Percentiles rank a stretch among this genome's conserved stretches.
Evolutionary conservation across 1,140 invertebrate species (phyloP).

Genomic region (Caenorhabditis inopinata): DNA sequence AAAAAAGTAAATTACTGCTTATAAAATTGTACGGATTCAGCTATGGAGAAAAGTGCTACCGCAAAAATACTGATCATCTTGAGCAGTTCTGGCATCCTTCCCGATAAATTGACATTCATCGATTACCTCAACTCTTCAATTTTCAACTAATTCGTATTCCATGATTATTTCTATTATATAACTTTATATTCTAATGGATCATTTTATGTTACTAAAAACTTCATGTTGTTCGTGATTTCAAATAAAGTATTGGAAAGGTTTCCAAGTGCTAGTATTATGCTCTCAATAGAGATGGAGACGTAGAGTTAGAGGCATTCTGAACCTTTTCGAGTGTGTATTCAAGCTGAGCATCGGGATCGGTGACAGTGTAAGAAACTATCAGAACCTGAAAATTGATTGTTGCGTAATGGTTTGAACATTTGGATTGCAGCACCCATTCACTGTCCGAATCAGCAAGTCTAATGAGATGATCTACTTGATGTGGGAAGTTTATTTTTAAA

Average conservation of each 20-base stretch:
- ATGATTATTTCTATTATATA: no score
- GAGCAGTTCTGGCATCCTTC: slow-evolving; percentile 41
- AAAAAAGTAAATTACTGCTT: not conserved
- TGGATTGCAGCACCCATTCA: no score
- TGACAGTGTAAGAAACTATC: not conserved
- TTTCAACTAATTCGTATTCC: no score
- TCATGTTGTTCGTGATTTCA: no score
- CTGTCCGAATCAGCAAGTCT: slow-evolving; percentile 8
- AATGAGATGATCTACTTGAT: not conserved
- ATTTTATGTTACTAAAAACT: no score
- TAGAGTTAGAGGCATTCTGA: not conserved
- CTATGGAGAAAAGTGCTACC: slow-evolving; percentile 40
- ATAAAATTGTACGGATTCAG: slow-evolving; percentile 8
- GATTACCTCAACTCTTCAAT: no score
- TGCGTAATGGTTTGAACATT: not conserved
- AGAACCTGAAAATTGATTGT: not conserved
- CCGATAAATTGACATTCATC: no score
- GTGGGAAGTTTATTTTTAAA: not conserved
- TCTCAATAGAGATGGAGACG: not conserved
- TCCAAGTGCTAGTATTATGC: not conserved
- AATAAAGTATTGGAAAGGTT: no score
- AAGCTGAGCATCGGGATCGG: not conserved
- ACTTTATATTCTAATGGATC: no score
- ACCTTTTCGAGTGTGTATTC: not conserved
- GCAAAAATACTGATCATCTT: slow-evolving; percentile 34